Evolutionary conservation across 2,797 vertebrate species (phyloP).

Genomic region (Manis crassicaudata): DNA sequence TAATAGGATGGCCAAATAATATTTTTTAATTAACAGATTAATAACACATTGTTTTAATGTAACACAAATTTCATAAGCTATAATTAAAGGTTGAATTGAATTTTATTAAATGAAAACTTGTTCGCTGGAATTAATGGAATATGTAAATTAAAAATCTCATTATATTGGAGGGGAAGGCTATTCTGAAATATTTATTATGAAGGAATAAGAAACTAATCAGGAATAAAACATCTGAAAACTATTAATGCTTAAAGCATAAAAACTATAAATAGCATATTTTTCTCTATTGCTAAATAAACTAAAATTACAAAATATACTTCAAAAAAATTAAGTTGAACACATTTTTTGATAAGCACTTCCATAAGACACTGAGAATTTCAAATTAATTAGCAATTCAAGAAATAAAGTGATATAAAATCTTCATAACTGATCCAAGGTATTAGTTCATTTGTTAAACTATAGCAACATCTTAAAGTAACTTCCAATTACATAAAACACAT

Average conservation of each 20-base stretch:
- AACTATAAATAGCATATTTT: constrained; percentile 1
- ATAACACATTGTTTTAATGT: background rate
- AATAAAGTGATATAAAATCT: constrained; percentile 22
- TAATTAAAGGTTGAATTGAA: background rate
- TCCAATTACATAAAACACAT: background rate
- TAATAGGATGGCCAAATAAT: background rate
- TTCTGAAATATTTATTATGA: constrained; percentile 27
- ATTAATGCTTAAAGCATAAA: background rate
- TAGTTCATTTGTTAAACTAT: background rate
- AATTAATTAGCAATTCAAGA: constrained; percentile 27
- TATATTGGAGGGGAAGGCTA: background rate
- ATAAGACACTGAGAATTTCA: constrained; percentile 28
- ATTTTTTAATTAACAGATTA: background rate
- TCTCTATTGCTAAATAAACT: background rate
- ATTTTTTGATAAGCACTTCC: constrained; percentile 1
- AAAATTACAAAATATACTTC: constrained; percentile 17
- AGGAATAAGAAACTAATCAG: constrained; percentile 1
- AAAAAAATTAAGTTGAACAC: background rate
- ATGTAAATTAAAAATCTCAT: background rate
- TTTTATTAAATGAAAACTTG: constrained; percentile 54
- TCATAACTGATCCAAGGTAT: background rate
- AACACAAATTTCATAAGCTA: background rate
- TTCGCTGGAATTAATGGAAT: constrained; percentile 52
- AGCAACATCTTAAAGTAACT: constrained; percentile 49
- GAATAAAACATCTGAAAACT: constrained; percentile 16